Conservation (phyloP, 1,140 invertebrate species). For the Cardiocondyla obscurior region DNA sequence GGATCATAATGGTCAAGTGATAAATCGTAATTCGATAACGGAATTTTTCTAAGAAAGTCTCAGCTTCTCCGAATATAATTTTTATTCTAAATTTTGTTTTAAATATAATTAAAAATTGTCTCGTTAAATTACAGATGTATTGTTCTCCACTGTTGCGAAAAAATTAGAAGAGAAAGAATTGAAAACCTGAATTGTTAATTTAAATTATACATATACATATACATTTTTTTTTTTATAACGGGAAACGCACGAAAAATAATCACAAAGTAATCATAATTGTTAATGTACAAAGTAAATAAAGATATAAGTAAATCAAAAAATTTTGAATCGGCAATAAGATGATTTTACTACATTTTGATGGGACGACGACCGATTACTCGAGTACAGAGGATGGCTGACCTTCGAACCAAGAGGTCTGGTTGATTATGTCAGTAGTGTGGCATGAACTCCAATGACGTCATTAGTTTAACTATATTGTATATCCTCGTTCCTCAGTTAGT, state of each 20-base stretch:
- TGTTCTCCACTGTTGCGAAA: neutral
- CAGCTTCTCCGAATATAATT: neutral
- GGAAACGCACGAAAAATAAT: neutral
- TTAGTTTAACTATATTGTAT: constrained; percentile 22
- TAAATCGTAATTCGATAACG: neutral
- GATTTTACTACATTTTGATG: neutral
- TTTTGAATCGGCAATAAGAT: neutral
- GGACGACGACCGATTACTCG: neutral
- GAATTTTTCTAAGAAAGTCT: neutral
- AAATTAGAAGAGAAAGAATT: neutral
- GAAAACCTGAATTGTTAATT: neutral
- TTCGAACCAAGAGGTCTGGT: constrained; percentile 35
- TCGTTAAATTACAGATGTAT: neutral
- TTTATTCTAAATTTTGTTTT: neutral
- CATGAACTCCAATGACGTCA: constrained; percentile 27
- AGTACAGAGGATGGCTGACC: constrained; percentile 48
- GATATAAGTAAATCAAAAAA: neutral
- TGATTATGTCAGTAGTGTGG: constrained; percentile 51
- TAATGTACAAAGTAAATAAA: neutral
- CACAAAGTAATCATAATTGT: no score
- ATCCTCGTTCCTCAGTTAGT: constrained; percentile 33
- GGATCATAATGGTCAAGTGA: neutral
- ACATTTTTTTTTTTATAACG: neutral
- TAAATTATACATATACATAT: neutral
- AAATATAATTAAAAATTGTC: neutral